Evolutionary conservation across 2,113 vertebrate genomes (phyloP).

Genomic region (Etheostoma spectabile): DNA sequence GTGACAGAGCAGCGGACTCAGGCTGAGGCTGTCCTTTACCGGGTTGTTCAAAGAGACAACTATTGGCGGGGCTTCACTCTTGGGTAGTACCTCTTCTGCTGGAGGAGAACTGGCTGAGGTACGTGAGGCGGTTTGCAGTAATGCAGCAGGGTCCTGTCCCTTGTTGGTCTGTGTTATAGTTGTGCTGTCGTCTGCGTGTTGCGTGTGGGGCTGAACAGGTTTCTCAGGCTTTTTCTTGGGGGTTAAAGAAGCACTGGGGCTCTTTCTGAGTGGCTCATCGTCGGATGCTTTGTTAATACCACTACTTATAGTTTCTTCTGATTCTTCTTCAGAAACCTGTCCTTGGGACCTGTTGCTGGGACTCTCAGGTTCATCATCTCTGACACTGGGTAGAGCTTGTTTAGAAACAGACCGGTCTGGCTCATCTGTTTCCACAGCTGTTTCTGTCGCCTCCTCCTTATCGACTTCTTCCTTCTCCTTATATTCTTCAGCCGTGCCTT

Average conservation of each 20-base stretch:
- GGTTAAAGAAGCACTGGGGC: conserved; percentile 37
- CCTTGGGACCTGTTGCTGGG: not conserved
- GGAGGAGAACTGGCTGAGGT: not conserved
- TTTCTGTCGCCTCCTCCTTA: conserved; percentile 10
- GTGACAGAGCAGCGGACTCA: conserved; percentile 45
- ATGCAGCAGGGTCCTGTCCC: not conserved
- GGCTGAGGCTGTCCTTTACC: conserved; percentile 20
- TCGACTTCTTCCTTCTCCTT: conserved; percentile 19
- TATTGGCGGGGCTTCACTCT: conserved; percentile 10
- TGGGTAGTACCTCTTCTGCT: conserved; percentile 22
- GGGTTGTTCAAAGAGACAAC: conserved; percentile 44
- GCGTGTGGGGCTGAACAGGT: not conserved
- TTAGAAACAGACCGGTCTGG: not conserved
- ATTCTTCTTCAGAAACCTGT: conserved; percentile 53
- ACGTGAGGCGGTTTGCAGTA: conserved; percentile 12
- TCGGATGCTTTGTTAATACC: not conserved
- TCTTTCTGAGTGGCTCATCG: conserved; percentile 59
- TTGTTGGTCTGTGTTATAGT: not conserved
- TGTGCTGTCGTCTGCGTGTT: not conserved
- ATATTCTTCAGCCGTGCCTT: conserved; percentile 4
- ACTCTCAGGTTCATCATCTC: conserved; percentile 35
- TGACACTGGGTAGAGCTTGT: conserved; percentile 33
- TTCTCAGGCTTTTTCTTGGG: conserved; percentile 64
- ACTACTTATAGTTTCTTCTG: conserved; percentile 4
- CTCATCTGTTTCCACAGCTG: conserved; percentile 14